Base-by-base conservation (phyloP, 2,797 vertebrate species). In the Triplophysa bombifrons region DNA sequence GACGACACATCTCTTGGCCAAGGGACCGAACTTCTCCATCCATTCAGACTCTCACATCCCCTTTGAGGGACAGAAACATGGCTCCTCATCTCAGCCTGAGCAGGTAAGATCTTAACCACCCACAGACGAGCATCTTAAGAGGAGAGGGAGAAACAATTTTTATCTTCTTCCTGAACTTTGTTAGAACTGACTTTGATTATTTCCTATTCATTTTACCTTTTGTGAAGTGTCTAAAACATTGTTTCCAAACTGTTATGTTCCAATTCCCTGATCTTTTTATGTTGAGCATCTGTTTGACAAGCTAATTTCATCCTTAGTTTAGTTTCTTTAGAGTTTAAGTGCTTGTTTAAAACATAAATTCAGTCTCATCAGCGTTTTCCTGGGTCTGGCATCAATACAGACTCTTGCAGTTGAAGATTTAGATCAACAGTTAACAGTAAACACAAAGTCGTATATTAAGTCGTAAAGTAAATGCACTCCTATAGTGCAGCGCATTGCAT, bases 71-170 rank as follows among this genome's bases (percentile, higher is more conserved):
- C 66, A 82, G 69, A 85, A 92, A 87, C 84, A 94, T 94, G 76
- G 30, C 58, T 78, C 88, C 81, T 79, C 69, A 83, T 83, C 63
- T 63, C 81, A 78, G 75, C 84, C 84, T 86, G 58, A 87, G 68
- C 63, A 92, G 93, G 93, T 94, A 92, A 90, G 86, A 60, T 55
- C 61, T 75, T n/a, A 51, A 41, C 53, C 30, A 25, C 30, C 65
- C 30, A 25, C 30, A 13, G 22, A 30, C 55, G 63, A 44, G 50
- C n/a, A 20, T 41, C 10, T 8, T 17, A 16, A 27, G 22, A 60
- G 16, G 12, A 66, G 6, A 55, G 25, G 27, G n/a, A n/a, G n/a
- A n/a, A n/a, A n/a, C n/a, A n/a, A n/a, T 63, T 1, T 27, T 61
- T 8, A 64, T 30, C 27, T 30, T 63, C 12, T 30, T 16, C 25